Percentiles rank a stretch among this genome's conserved stretches.
phyloP scores from a whole-genome alignment of 2,797 vertebrate genomes.

The Argyrosomus regius region DNA sequence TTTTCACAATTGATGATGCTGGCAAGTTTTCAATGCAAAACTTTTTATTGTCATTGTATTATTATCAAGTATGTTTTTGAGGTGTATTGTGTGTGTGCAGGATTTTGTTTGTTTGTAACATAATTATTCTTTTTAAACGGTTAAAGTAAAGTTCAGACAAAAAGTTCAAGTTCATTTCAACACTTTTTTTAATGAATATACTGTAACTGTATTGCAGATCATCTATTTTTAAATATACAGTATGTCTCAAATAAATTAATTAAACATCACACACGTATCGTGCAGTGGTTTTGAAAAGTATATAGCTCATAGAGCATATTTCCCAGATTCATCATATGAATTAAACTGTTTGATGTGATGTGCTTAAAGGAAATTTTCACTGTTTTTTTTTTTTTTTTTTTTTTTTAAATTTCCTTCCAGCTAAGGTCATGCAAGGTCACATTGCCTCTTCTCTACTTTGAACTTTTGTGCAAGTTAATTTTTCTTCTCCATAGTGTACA shows the following conservation, averaged over 20 bases:
- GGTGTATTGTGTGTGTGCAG: background rate
- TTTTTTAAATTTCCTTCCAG: background rate
- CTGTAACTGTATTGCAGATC: background rate
- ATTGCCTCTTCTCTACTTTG: background rate
- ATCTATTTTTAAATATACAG: background rate
- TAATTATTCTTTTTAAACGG: background rate
- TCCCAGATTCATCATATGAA: constrained; percentile 37
- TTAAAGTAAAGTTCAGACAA: background rate
- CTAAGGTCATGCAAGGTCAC: constrained; percentile 24
- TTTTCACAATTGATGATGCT: background rate
- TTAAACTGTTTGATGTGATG: constrained; percentile 48
- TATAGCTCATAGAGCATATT: constrained; percentile 15
- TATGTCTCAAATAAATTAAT: constrained; percentile 30
- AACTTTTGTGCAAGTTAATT: constrained; percentile 3
- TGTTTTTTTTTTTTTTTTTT: too few relatives aligned
- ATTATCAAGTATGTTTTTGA: background rate
- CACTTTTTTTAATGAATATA: background rate
- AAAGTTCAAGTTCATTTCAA: constrained; percentile 1
- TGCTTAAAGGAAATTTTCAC: too few relatives aligned
- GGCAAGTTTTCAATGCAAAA: background rate
- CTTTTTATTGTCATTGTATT: background rate
- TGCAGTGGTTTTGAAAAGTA: constrained; percentile 3
- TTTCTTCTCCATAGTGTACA: background rate
- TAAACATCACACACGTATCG: constrained; percentile 31
- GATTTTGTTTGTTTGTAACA: background rate